Conservation (phyloP, 2,113 vertebrate species). For the Panthera uncia region DNA sequence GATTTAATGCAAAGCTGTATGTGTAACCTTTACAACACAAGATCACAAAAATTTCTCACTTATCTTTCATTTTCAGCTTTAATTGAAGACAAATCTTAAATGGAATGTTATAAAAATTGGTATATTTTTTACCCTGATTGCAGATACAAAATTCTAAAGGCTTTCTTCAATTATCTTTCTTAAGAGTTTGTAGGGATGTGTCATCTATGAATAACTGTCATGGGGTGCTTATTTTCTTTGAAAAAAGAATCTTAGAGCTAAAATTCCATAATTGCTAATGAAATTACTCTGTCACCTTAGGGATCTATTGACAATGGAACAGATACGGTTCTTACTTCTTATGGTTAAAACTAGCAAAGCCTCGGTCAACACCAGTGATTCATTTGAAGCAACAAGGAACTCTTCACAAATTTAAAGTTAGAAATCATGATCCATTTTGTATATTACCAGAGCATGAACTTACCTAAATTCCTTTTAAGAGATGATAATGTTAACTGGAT, state of each 20-base stretch:
- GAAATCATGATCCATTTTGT: neutral
- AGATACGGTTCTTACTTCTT: neutral
- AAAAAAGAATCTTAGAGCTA: neutral
- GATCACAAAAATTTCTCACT: neutral
- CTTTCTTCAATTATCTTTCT: neutral
- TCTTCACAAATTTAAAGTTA: neutral
- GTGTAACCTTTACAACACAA: neutral
- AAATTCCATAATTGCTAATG: neutral
- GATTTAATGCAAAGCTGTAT: slow-evolving; percentile 28
- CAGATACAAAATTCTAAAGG: neutral
- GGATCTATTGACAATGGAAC: neutral
- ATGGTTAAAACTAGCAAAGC: neutral
- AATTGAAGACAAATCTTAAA: slow-evolving; percentile 29
- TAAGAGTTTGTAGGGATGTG: neutral
- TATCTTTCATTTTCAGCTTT: slow-evolving; percentile 48
- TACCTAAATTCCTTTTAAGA: neutral
- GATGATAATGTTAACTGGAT: neutral
- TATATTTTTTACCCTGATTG: neutral
- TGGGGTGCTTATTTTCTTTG: neutral
- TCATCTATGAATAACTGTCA: neutral
- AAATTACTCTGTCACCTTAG: neutral
- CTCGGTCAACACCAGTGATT: neutral
- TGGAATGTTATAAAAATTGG: neutral
- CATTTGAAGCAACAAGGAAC: neutral
- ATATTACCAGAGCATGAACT: neutral